phyloP scores from a whole-genome alignment of 2,888 invertebrate genomes.

The Hemithea aestivaria region DNA sequence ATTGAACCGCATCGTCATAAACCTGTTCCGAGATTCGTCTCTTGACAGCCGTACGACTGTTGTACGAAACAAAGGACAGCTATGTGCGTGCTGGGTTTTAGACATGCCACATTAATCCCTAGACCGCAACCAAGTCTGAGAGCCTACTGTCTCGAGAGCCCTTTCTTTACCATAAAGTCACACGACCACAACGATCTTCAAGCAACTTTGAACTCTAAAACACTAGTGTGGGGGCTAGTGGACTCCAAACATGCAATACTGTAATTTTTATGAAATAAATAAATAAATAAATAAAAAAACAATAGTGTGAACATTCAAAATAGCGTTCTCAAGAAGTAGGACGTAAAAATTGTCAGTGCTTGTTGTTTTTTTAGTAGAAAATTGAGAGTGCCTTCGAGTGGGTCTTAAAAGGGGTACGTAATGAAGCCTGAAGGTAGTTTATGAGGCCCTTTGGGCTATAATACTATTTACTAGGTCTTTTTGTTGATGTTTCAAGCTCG shows the following conservation, averaged over 20 bases:
- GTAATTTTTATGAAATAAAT: too few relatives aligned
- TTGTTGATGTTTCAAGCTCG: too few relatives aligned
- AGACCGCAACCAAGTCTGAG: slow-evolving; percentile 57
- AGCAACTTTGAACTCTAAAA: background rate
- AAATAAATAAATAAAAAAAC: too few relatives aligned
- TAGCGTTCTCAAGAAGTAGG: slow-evolving; percentile 2
- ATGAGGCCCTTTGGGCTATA: too few relatives aligned
- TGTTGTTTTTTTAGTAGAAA: slow-evolving; percentile 45
- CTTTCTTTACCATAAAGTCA: slow-evolving; percentile 24
- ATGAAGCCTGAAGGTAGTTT: slow-evolving; percentile 30
- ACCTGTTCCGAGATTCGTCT: too few relatives aligned
- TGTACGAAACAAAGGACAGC: slow-evolving; percentile 39
- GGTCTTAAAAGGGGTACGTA: slow-evolving; percentile 36
- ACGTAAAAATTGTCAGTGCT: slow-evolving; percentile 39
- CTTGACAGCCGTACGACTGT: too few relatives aligned
- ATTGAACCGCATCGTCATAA: too few relatives aligned
- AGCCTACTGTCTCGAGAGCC: slow-evolving; percentile 67
- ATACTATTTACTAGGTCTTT: too few relatives aligned
- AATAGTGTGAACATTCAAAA: background rate
- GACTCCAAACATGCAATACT: too few relatives aligned
- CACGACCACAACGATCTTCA: slow-evolving; percentile 7
- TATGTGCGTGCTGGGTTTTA: slow-evolving; percentile 62
- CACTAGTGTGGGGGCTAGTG: too few relatives aligned
- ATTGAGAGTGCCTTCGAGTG: slow-evolving; percentile 46
- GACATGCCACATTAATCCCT: slow-evolving; percentile 70